These are phyloP conservation scores for Phyllotis vaccarum DNA, from an alignment of 2,797 vertebrate species.

Conservation along the genomic window DNA sequence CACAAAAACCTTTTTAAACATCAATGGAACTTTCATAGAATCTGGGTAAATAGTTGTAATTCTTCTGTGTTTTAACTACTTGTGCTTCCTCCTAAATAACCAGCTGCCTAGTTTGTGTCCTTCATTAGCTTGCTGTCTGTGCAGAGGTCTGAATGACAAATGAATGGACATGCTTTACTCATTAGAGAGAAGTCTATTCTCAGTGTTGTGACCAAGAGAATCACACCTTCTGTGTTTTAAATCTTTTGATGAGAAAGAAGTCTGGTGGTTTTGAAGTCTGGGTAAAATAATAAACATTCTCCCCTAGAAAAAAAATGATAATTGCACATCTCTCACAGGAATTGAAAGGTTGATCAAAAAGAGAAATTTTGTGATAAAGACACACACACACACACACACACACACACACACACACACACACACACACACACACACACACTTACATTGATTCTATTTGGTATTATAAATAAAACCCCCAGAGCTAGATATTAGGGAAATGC, in stretches of 20 bases:
- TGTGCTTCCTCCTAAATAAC: constrained; percentile 35
- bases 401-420: neutral
- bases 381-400: neutral
- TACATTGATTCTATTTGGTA: neutral
- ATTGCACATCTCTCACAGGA: neutral
- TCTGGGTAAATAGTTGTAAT: constrained; percentile 59
- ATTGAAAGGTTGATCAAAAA: neutral
- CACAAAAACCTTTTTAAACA: neutral
- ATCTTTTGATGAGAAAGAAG: neutral
- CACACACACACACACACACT: neutral
- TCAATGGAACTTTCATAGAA: constrained; percentile 52
- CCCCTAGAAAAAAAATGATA: neutral
- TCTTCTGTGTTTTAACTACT: constrained; percentile 43
- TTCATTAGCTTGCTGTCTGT: neutral
- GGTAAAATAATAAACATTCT: neutral
- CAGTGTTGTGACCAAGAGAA: neutral
- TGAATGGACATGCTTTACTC: neutral
- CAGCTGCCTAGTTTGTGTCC: constrained; percentile 1
- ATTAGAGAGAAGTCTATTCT: neutral
- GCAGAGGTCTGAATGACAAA: neutral
- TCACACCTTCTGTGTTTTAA: neutral
- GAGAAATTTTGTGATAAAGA: neutral
- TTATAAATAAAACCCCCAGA: too few species aligned
- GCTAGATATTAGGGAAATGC: too few species aligned
- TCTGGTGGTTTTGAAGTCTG: neutral